Evolutionary conservation across 2,888 invertebrate species (phyloP).

Genomic region (Plagiodera versicolora): DNA sequence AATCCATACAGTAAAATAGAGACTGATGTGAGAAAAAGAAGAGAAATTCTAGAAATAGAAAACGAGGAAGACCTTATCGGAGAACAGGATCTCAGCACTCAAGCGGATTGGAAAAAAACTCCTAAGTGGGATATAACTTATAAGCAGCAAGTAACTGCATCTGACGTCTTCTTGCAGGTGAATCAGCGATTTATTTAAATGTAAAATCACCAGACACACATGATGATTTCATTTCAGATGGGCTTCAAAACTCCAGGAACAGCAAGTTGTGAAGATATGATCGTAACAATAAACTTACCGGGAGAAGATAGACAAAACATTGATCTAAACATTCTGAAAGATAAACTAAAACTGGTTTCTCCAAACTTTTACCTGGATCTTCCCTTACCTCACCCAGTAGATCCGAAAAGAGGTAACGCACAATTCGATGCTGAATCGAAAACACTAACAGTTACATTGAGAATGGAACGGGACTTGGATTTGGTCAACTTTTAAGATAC

Average conservation of each 20-base stretch:
- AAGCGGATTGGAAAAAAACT: conserved; percentile 62
- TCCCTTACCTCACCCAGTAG: conserved; percentile 78
- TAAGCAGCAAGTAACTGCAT: conserved; percentile 81
- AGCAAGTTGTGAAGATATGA: conserved; percentile 69
- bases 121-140: conserved; percentile 81
- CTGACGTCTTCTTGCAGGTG: conserved; percentile 85
- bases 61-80: conserved; percentile 34
- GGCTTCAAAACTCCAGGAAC: conserved; percentile 45
- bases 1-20: conserved; percentile 48
- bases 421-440: conserved; percentile 71
- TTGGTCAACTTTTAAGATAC: conserved; percentile 76
- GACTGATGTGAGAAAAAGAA: conserved; percentile 35
- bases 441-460: conserved; percentile 71
- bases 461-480: conserved; percentile 80
- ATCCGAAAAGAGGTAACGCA: conserved; percentile 80
- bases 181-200: too few species aligned
- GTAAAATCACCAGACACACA: too few species aligned
- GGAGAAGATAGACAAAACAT: conserved; percentile 76
- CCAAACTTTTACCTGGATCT: conserved; percentile 70
- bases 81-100: conserved; percentile 57
- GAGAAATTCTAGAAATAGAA: conserved; percentile 58
- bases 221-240: conserved; percentile 44
- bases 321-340: conserved; percentile 67
- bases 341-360: conserved; percentile 65
- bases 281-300: conserved; percentile 75